Evolutionary conservation across 2,797 vertebrate species (phyloP), one percentile per base, ranked within the genome.

Genomic region (Margarornis squamiger): DNA sequence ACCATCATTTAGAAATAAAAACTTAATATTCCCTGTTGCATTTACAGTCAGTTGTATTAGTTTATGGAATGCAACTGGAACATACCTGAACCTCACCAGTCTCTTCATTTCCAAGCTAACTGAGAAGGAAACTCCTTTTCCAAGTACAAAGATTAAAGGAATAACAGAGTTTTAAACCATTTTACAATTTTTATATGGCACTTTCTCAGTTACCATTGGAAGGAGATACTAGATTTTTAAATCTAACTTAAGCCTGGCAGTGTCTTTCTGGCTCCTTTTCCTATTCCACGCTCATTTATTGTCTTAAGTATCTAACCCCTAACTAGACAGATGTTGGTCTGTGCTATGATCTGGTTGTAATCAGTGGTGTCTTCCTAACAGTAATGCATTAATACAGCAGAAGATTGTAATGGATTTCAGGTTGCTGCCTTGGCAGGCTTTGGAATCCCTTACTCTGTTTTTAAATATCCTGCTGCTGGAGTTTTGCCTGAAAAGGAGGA

Each of bases 121-220:
- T 89, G 91, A 81, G 75, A 94, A 88, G 54, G 58, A 76, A 88
- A 41, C 21, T 92, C 54, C 68, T 83, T 94, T 85, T 78, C 87
- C 77, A 58, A 87, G 62, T 43, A 57, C 41, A 45, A 73, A 83
- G 57, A 57, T 85, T 75, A 91, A 85, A 90, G 61, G 55, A 57
- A 3, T 59, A 73, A 30, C 58, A 51, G 79, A 76, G 30, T 66
- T 82, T 76, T 43, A 46, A 94, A 66, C 34, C 3, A 1, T 12
- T 79, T 82, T 14, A 43, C 41, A 34, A 17, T 73, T 86, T 92
- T 89, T 65, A 49, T 54, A 14, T 52, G 49, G 63, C 66, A 71
- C 81, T 84, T 95, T 66, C 93, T 97, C 92, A 90, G 80, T 94
- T 92, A 72, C 67, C 14, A 3, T 45, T 94, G 91, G 85, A 93